Conservation (phyloP, 2,888 invertebrate species). For the Drosophila rellima region DNA sequence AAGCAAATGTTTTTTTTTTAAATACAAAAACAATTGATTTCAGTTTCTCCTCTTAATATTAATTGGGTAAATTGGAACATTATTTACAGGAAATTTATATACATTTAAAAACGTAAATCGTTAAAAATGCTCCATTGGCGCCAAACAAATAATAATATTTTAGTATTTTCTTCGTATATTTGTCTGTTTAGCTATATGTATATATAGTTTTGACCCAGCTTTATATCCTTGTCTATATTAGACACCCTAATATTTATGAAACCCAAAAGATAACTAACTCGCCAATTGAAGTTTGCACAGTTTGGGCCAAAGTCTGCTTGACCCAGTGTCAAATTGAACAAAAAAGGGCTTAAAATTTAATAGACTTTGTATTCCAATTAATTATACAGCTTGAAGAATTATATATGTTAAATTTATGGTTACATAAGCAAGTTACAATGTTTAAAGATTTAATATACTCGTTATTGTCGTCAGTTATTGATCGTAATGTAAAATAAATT, state of each 20-base stretch:
- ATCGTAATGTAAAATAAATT: conserved; percentile 20
- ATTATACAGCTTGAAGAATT: conserved; percentile 14
- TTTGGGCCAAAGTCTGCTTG: conserved; percentile 38
- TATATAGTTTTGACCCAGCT: conserved; percentile 65
- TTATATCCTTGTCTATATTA: conserved; percentile 80
- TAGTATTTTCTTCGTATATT: conserved; percentile 51
- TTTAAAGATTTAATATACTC: conserved; percentile 28
- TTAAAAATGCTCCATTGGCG: conserved; percentile 62
- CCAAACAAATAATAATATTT: conserved; percentile 43
- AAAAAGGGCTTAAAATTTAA: conserved; percentile 22
- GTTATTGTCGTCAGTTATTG: conserved; percentile 28
- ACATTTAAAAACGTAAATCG: conserved; percentile 30
- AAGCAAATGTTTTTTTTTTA: conserved; percentile 40
- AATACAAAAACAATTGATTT: conserved; percentile 36
- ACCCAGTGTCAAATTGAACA: conserved; percentile 4
- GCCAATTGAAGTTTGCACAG: conserved; percentile 45
- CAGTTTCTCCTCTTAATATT: conserved; percentile 32
- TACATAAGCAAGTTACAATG: conserved; percentile 38
- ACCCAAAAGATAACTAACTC: conserved; percentile 16
- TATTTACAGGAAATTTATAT: conserved; percentile 64
- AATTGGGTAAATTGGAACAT: conserved; percentile 44
- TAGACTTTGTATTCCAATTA: not conserved
- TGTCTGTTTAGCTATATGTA: conserved; percentile 52
- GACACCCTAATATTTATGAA: conserved; percentile 69
- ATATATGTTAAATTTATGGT: conserved; percentile 38